Evolutionary conservation across 2,888 invertebrate genomes (phyloP), one percentile per base, ranked within the genome.

Genomic region (Drosophila basisetae): DNA sequence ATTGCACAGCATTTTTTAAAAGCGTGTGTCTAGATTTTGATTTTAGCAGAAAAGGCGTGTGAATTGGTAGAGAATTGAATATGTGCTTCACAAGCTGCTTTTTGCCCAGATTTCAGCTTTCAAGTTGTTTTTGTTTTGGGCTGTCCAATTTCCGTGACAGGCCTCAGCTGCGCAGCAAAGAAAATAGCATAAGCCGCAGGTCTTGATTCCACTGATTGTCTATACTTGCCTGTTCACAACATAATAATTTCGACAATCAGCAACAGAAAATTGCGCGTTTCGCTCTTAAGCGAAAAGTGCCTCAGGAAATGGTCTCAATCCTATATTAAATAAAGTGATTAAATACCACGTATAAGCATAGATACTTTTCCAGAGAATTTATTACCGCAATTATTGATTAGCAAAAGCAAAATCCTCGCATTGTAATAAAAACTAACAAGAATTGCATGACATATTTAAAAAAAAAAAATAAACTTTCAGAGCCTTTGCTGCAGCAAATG

Each of bases 1-100:
- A 90, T 80, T 80, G 82, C 68, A 82, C 69, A 60, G 68, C 72
- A 64, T 81, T 82, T 89, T 89, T 71, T 72, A 88, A 85, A 28
- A 67, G 66, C 65, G 47, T 73, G 50, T 61, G 41, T 64, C 55
- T 35, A 56, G 65, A 54, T 70, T 68, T 63, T 49, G 52, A 71
- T 77, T 73, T 78, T 58, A 67, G 59, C 62, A 54, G 68, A 72
- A 83, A 71, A 43, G 33, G 39, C 74, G 74, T 80, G 76, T 81
- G 89, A 83, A 84, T 83, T 69, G 68, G 68, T 73, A 71, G 54
- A 83, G 80, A 83, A 83, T 83, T 84, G 22, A 43, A 78, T 76
- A 83, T 82, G 85, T 77, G 74, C 84, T 87, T 82, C 68, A 58
- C 56, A 59, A 30, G 71, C 60, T 71, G 61, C 16, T 16, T 50